These are phyloP conservation scores for Drosophila sp. DNA, from an alignment of 1,140 invertebrate species.

Conservation along the genomic window DNA sequence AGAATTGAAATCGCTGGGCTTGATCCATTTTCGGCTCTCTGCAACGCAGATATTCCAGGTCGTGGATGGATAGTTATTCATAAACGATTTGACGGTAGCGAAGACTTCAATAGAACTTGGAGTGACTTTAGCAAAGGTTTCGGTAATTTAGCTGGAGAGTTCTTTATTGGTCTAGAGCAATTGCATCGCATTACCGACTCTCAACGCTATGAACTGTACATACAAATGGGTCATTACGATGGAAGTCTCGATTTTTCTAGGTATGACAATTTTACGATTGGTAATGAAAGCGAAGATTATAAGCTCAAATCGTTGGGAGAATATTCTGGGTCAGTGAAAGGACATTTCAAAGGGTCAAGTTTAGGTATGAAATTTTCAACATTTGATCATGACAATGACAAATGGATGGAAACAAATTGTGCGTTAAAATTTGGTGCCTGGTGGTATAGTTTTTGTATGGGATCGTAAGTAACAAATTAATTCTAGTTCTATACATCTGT, in stretches of 20 bases:
- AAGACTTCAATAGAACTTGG: constrained; percentile 86
- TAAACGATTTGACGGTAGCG: constrained; percentile 85
- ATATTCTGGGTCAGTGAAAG: constrained; percentile 18
- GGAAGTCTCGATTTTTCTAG: constrained; percentile 24
- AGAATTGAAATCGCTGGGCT: constrained; percentile 15
- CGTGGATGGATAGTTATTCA: constrained; percentile 85
- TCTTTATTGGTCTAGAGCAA: constrained; percentile 86
- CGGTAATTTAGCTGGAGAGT: constrained; percentile 85
- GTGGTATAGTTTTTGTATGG: constrained; percentile 23
- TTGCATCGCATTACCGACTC: constrained; percentile 70
- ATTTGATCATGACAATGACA: constrained; percentile 42
- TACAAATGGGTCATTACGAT: constrained; percentile 20
- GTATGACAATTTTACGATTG: constrained; percentile 42
- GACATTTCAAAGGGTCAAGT: constrained; percentile 16
- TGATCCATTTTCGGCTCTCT: constrained; percentile 39
- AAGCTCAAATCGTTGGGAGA: constrained; percentile 23
- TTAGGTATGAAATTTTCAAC: constrained; percentile 23
- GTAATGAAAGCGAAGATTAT: constrained; percentile 24
- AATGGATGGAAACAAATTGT: constrained; percentile 9
- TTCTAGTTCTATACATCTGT: too few species aligned
- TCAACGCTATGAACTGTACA: constrained; percentile 28
- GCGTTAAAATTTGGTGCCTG: constrained; percentile 32
- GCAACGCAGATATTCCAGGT: constrained; percentile 80
- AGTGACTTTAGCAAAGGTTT: constrained; percentile 86
- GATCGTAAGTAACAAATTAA: constrained; percentile 7